Conservation (phyloP, 2,797 vertebrate species). For the Taenioides sp. region DNA sequence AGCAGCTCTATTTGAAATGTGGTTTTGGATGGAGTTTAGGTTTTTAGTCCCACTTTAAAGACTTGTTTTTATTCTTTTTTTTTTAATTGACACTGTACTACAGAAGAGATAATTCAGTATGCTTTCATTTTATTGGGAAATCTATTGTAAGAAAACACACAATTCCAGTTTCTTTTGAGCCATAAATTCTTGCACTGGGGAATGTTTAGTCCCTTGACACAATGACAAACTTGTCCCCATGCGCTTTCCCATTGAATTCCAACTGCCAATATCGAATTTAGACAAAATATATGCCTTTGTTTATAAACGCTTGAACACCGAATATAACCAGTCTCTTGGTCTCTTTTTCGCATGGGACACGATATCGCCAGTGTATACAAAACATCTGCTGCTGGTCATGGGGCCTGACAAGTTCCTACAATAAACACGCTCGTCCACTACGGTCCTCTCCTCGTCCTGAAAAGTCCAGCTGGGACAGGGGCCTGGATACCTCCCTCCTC, state of each 20-base stretch:
- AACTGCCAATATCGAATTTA: not conserved
- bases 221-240: not conserved
- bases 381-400: conserved; percentile 67
- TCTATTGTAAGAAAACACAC: not conserved
- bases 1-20: too few species aligned
- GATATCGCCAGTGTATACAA: conserved; percentile 41
- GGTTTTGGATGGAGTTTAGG: too few species aligned
- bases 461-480: conserved; percentile 62
- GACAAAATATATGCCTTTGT: conserved; percentile 20
- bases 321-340: conserved; percentile 22
- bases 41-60: not conserved
- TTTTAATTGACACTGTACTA: not conserved
- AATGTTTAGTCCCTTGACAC: not conserved
- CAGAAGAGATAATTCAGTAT: not conserved
- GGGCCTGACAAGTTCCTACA: conserved; percentile 59
- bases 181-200: not conserved
- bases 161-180: not conserved
- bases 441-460: conserved; percentile 64
- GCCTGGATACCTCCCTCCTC: conserved; percentile 17
- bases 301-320: conserved; percentile 25
- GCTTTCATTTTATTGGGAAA: not conserved
- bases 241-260: not conserved
- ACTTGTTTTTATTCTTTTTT: too few species aligned
- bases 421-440: conserved; percentile 66
- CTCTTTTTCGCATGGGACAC: conserved; percentile 28